Conservation (phyloP, 53 echinoderm and acorn worm species). For the Crossaster papposus region DNA sequence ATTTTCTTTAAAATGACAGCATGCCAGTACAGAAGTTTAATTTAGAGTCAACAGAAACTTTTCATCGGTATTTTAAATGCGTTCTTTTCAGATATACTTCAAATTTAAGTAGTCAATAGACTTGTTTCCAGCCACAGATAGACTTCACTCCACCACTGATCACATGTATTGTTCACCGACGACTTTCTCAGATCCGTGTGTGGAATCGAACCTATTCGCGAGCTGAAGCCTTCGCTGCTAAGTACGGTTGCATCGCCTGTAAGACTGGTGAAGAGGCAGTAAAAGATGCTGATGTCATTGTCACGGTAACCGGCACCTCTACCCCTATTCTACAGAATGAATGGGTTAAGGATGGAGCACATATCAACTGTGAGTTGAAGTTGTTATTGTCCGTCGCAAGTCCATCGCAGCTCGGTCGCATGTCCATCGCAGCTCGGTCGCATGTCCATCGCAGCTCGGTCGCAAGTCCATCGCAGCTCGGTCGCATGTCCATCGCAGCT, state of each 20-base stretch:
- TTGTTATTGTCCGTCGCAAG: not conserved
- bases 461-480: no score
- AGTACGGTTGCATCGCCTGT: conserved; percentile 72
- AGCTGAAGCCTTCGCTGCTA: conserved; percentile 74
- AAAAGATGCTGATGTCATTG: conserved; percentile 86
- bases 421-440: not conserved
- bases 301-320: conserved; percentile 71
- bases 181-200: conserved; percentile 63
- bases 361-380: conserved; percentile 85
- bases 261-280: conserved; percentile 83
- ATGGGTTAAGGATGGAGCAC: conserved; percentile 87
- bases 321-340: conserved; percentile 76
- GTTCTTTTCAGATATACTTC: no score
- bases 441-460: not conserved
- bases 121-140: no score
- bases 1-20: no score
- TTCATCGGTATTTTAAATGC: no score
- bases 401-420: not conserved
- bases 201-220: conserved; percentile 78
- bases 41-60: no score
- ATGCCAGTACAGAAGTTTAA: no score
- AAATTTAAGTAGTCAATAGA: no score
- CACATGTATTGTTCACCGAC: not conserved
- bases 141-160: not conserved
- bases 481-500: not conserved